Conservation (phyloP, 2,888 invertebrate genomes). For the Apotomis betuletana region DNA sequence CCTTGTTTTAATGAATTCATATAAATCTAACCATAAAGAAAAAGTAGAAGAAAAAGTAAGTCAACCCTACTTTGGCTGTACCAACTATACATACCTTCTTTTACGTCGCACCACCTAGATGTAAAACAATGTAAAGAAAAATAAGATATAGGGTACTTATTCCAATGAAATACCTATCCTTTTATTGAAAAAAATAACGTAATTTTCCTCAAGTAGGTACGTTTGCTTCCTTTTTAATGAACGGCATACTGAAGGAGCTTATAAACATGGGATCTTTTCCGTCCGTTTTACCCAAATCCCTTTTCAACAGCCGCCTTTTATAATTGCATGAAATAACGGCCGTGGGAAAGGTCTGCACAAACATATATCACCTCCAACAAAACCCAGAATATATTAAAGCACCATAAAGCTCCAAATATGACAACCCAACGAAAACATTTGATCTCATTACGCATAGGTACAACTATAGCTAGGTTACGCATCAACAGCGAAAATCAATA, state of each 20-base stretch:
- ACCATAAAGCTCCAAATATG: constrained; percentile 72
- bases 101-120: no score
- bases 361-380: constrained; percentile 60
- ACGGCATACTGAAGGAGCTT: constrained; percentile 11
- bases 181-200: neutral
- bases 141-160: no score
- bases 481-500: constrained; percentile 65
- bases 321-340: constrained; percentile 31
- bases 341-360: constrained; percentile 50
- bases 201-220: constrained; percentile 1
- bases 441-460: constrained; percentile 80
- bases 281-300: constrained; percentile 23
- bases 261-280: constrained; percentile 16
- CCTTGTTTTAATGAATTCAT: no score
- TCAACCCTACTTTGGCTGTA: no score
- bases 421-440: constrained; percentile 79
- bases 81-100: no score
- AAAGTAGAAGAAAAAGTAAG: no score
- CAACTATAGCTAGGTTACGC: constrained; percentile 54
- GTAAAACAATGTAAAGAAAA: no score
- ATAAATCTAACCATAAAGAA: no score
- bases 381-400: constrained; percentile 59
- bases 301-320: constrained; percentile 23
- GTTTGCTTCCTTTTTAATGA: constrained; percentile 4
- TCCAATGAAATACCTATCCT: no score